Evolutionary conservation across 2,888 invertebrate genomes (phyloP).

Genomic region (Drosophila algonquin): DNA sequence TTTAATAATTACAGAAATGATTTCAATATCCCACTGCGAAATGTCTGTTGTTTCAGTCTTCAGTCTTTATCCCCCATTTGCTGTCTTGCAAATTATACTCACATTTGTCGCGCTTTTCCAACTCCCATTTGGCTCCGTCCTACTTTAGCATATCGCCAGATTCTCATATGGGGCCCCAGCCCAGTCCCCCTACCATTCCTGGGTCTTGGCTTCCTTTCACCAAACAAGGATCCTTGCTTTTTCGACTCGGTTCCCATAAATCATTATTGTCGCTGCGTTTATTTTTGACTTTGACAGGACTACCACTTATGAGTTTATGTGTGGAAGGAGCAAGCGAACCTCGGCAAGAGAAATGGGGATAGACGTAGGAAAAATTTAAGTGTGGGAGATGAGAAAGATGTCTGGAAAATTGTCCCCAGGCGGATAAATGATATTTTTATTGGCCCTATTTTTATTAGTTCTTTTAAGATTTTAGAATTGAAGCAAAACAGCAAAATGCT

Average conservation of each 20-base stretch:
- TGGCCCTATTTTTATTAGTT: background rate
- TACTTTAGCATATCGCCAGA: constrained; percentile 57
- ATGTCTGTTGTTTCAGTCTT: constrained; percentile 2
- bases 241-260: constrained; percentile 53
- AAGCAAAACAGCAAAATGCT: background rate
- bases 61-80: background rate
- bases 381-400: constrained; percentile 1
- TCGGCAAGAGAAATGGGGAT: background rate
- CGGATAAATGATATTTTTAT: background rate
- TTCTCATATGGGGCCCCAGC: constrained; percentile 39
- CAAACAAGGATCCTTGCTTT: constrained; percentile 33
- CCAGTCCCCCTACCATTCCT: no score
- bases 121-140: constrained; percentile 13
- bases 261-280: constrained; percentile 75
- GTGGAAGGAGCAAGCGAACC: constrained; percentile 3
- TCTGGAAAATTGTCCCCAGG: constrained; percentile 4
- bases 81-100: constrained; percentile 52
- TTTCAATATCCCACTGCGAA: constrained; percentile 35
- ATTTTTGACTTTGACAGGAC: constrained; percentile 74
- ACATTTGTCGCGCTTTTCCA: constrained; percentile 68
- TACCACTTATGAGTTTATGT: constrained; percentile 54
- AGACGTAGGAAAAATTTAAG: background rate
- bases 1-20: constrained; percentile 57
- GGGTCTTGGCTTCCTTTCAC: constrained; percentile 27
- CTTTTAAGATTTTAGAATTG: background rate